Conservation (phyloP, 2,888 invertebrate species). For the Lithosia quadra region DNA sequence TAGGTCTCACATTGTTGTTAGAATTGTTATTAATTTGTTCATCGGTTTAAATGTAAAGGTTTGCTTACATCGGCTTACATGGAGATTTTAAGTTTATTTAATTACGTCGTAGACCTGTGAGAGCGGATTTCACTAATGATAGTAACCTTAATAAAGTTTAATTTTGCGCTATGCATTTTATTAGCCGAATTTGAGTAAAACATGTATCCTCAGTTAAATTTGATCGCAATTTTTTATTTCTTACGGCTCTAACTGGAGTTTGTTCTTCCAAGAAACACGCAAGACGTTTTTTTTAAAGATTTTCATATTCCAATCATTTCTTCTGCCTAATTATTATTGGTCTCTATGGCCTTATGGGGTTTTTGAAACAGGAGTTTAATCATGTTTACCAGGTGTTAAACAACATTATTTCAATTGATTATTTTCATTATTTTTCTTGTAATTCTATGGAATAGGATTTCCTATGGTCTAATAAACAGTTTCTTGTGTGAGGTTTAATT, state of each 20-base stretch:
- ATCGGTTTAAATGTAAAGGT: neutral
- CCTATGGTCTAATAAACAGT: too few relatives aligned
- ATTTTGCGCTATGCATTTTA: too few relatives aligned
- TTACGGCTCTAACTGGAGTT: neutral
- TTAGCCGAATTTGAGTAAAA: too few relatives aligned
- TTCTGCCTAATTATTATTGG: neutral
- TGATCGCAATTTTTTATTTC: too few relatives aligned
- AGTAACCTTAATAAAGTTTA: too few relatives aligned
- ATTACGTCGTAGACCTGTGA: neutral
- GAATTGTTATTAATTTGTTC: neutral
- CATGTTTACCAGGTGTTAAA: neutral
- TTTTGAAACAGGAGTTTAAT: neutral
- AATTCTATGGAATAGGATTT: too few relatives aligned
- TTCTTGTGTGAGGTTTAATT: too few relatives aligned
- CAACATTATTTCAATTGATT: neutral
- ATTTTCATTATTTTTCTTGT: too few relatives aligned
- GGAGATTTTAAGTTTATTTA: neutral
- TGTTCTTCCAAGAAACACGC: neutral
- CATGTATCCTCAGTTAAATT: too few relatives aligned
- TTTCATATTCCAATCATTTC: neutral
- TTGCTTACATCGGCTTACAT: neutral
- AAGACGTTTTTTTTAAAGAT: neutral
- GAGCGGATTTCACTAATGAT: neutral
- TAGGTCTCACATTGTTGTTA: conserved; percentile 12
- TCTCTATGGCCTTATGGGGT: neutral